Percentiles rank a stretch among this genome's conserved stretches.
Evolutionary conservation across 2,113 vertebrate species (phyloP).

Genomic region (Romanogobio albipinnatus): DNA sequence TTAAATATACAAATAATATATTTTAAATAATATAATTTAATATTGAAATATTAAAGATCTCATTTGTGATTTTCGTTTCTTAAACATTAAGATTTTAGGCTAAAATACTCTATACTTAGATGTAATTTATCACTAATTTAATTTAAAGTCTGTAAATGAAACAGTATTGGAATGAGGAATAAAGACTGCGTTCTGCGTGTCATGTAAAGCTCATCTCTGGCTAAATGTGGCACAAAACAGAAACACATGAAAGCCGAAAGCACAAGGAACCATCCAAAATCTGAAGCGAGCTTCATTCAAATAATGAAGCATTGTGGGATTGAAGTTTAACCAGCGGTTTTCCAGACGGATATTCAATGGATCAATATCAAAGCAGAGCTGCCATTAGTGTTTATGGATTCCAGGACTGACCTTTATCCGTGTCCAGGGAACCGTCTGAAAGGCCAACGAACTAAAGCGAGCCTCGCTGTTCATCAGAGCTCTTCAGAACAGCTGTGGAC

Average conservation of each 20-base stretch:
- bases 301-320: slow-evolving; percentile 8
- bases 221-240: not conserved
- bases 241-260: not conserved
- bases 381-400: not conserved
- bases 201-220: not conserved
- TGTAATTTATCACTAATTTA: too few relatives aligned
- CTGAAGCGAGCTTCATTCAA: not conserved
- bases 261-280: not conserved
- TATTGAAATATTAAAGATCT: not conserved
- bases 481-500: not conserved
- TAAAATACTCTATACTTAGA: not conserved
- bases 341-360: not conserved
- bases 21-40: too few relatives aligned
- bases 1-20: not conserved
- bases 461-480: not conserved
- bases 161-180: too few relatives aligned
- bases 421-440: not conserved
- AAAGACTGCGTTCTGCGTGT: not conserved
- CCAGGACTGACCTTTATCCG: not conserved
- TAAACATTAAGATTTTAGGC: not conserved
- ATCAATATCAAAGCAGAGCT: not conserved
- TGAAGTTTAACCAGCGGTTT: not conserved
- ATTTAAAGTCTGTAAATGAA: too few relatives aligned
- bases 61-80: not conserved
- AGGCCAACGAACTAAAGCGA: not conserved